These are phyloP conservation scores for Drosophila mimica DNA, from an alignment of 2,888 invertebrate species.

Conservation along the genomic window DNA sequence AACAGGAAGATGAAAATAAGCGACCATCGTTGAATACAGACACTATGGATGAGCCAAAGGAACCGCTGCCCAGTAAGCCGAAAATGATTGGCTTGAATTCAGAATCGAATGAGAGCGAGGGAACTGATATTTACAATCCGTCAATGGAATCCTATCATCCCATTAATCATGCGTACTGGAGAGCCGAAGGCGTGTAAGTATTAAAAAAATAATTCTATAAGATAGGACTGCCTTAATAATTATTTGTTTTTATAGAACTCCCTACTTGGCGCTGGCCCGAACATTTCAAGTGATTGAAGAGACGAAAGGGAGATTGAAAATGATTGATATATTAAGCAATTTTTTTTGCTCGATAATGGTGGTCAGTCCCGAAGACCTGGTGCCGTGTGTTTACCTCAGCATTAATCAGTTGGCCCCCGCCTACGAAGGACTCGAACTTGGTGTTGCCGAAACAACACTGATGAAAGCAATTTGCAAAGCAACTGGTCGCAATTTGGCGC, in stretches of 20 bases:
- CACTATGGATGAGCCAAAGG: constrained; percentile 3
- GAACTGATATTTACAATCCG: constrained; percentile 89
- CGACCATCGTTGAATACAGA: not conserved
- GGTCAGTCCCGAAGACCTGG: constrained; percentile 94
- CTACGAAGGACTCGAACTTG: constrained; percentile 96
- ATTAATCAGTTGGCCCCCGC: constrained; percentile 98
- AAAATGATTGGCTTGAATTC: constrained; percentile 34
- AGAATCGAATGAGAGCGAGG: constrained; percentile 27
- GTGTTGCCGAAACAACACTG: constrained; percentile 97
- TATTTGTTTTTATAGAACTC: constrained; percentile 88
- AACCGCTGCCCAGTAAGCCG: constrained; percentile 11
- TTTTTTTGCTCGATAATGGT: constrained; percentile 96
- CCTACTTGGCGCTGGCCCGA: constrained; percentile 95
- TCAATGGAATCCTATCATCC: constrained; percentile 91
- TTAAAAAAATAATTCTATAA: not conserved
- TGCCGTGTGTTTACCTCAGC: constrained; percentile 96
- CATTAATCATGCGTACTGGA: constrained; percentile 93
- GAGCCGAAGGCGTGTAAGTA: constrained; percentile 88
- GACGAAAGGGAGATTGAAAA: constrained; percentile 93
- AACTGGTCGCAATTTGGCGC: constrained; percentile 93
- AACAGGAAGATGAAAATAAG: constrained; percentile 10
- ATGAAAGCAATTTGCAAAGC: constrained; percentile 97
- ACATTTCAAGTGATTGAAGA: constrained; percentile 96
- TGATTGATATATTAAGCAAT: constrained; percentile 95
- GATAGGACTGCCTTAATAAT: not conserved